Percentiles rank a stretch among this genome's conserved stretches.
Conservation (phyloP, 1,140 invertebrate genomes). For the Hylaeus anthracinus region DNA sequence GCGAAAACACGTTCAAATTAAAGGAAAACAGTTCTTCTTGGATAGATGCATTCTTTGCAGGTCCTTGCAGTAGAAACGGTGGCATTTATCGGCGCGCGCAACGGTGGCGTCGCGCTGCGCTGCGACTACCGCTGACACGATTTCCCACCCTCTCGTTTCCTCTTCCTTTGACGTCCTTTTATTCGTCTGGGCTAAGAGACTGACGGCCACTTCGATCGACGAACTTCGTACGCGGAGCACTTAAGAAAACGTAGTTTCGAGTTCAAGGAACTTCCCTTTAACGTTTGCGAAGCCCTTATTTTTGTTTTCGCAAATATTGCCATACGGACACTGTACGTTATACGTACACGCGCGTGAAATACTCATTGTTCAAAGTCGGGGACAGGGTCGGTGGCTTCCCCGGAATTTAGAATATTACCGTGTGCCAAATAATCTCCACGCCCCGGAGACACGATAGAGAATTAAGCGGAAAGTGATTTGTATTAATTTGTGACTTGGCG, state of each 20-base stretch:
- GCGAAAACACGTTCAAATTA: too few species aligned
- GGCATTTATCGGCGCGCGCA: slow-evolving; percentile 20
- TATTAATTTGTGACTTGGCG: too few species aligned
- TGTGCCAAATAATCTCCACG: too few species aligned
- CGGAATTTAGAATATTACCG: too few species aligned
- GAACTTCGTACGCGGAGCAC: slow-evolving; percentile 7
- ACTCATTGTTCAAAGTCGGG: slow-evolving; percentile 23
- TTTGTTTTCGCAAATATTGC: slow-evolving; percentile 12
- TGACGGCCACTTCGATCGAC: background rate
- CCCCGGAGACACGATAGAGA: too few species aligned
- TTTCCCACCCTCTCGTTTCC: background rate
- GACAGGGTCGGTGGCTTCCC: background rate
- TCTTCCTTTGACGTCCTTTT: too few species aligned
- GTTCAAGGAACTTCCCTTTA: background rate
- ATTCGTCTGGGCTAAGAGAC: background rate
- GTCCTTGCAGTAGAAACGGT: background rate
- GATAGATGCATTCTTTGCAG: too few species aligned
- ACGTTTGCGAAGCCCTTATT: slow-evolving; percentile 21
- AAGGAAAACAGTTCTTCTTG: too few species aligned
- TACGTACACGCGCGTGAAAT: slow-evolving; percentile 32
- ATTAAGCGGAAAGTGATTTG: too few species aligned
- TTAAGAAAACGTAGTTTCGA: slow-evolving; percentile 10
- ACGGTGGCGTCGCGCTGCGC: background rate
- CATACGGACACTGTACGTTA: slow-evolving; percentile 35
- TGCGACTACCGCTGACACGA: slow-evolving; percentile 4